Evolutionary conservation across 2,797 vertebrate genomes (phyloP), one percentile per base, ranked within the genome.

Genomic region (Parambassis ranga): DNA sequence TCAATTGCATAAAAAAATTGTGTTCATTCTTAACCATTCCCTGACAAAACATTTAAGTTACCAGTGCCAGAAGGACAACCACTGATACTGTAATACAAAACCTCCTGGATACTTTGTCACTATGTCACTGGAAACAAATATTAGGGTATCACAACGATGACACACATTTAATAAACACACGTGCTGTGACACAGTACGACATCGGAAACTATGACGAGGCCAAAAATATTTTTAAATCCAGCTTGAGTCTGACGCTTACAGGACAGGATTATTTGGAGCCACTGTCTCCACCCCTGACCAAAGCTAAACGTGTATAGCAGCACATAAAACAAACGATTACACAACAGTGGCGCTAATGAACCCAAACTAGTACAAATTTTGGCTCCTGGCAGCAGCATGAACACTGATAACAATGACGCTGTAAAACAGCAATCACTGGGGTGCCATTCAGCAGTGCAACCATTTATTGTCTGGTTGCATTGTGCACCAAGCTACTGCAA

Each of bases 401-500:
- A 33, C 47, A 8, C 42, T 4, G 23, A 50, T 35, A 33, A 78
- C 56, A 68, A 10, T 57, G 63, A 41, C 38, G 2, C 51, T 13
- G 71, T 75, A 13, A 55, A 77, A 75, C 59, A 43, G 77, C 60
- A 27, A 55, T 82, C 50, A 19, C 53, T 7, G 32, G 71, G 62
- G 56, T 41, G 56, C 70, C 16, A 58, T 81, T 89, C 79, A 75
- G 32, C 20, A n/a, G 22, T n/a, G 44, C 73, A 48, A 58, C 75
- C 72, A 66, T 86, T 83, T 86, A 83, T 80, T 83, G 81, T 85
- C 73, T 75, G 27, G 66, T 43, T 39, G 69, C 79, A 76, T 86
- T 89, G 84, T 89, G 75, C 50, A 35, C 72, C 41, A 61, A 66
- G 74, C 73, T 81, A 87, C 83, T 75, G 72, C 74, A 82, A 83